Base-by-base conservation (phyloP, 1,140 invertebrate genomes). In the Artemia franciscana region DNA sequence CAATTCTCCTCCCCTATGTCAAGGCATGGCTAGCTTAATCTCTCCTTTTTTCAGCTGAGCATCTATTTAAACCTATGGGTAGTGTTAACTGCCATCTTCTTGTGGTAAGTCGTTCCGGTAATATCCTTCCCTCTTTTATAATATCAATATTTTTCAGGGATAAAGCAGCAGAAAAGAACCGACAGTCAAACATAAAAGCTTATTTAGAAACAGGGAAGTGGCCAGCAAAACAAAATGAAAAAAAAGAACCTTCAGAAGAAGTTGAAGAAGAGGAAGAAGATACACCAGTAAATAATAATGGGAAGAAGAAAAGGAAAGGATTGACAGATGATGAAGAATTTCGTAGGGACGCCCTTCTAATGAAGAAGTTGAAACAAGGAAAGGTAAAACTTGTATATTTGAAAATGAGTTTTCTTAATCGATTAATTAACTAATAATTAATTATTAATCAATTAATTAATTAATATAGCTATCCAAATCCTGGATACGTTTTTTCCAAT, bases 311-410 rank as follows among this genome's bases (percentile, higher is more conserved):
- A 65, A 70, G 66, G 24, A 63, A 61, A 7, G 59, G 62, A 60
- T 73, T 78, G 62, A 75, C 80, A 27, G 80, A 78, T 23, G 78
- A 85, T 67, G 83, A 87, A 58, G 88, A 93, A 69, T 71, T 94
- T 26, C 82, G 81, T 5, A 82, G 82, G 65, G 90, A 94, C 73
- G 80, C 88, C 57, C 79, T 82, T 2, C 74, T 94, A 27, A 77
- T 93, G 21, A 94, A 93, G 71, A 91, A 89, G 70, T 75, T 91
- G 0, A 93, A 92, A 71, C 88, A 83, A 68, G 84, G 85, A 68
- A 93, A 92, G 70, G 74, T 79, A 61, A 59, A 57, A 21, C 2
- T 58, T 59, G 61, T 23, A 39, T 59, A 25, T 51, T 2, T 51
- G 1, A 15, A n/a, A n/a, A n/a, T n/a, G n/a, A n/a, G n/a, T n/a